Conservation (phyloP, 2,797 vertebrate genomes). For the Coendou prehensilis region DNA sequence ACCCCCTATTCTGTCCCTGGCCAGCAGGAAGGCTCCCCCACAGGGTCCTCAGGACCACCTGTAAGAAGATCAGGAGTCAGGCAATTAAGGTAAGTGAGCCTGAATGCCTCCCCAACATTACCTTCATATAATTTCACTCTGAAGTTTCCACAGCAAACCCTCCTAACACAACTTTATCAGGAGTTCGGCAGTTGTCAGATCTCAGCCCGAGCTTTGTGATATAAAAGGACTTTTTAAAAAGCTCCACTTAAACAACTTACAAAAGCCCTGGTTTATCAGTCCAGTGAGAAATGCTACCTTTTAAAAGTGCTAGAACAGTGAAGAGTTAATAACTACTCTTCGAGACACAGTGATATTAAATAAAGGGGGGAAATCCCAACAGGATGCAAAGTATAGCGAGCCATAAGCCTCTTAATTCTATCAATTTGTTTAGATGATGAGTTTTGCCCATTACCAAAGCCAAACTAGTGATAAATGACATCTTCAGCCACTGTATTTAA, state of each 20-base stretch:
- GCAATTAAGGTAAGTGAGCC: conserved; percentile 7
- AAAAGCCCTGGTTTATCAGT: not conserved
- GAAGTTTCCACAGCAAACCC: conserved; percentile 40
- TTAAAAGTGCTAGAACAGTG: not conserved
- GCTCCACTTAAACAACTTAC: not conserved
- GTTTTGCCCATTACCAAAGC: conserved; percentile 80
- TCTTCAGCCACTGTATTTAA: conserved; percentile 83
- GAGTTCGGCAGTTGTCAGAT: accelerated
- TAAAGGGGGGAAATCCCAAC: not conserved
- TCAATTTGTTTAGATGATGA: conserved; percentile 40
- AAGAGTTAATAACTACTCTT: conserved; percentile 68
- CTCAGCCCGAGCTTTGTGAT: not conserved
- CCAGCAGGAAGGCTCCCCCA: not conserved
- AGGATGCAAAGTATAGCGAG: conserved; percentile 41
- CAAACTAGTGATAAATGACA: conserved; percentile 77
- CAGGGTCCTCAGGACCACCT: conserved; percentile 61
- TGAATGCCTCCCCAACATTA: conserved; percentile 2
- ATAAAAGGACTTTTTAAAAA: conserved; percentile 58
- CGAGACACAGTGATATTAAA: not conserved
- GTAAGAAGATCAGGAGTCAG: conserved; percentile 68
- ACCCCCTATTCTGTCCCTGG: not conserved
- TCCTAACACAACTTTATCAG: not conserved
- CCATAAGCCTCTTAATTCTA: conserved; percentile 67
- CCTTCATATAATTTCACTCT: not conserved
- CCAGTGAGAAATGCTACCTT: conserved; percentile 45